phyloP scores from a whole-genome alignment of 1,140 invertebrate genomes.

The Lanistes nyassanus region DNA sequence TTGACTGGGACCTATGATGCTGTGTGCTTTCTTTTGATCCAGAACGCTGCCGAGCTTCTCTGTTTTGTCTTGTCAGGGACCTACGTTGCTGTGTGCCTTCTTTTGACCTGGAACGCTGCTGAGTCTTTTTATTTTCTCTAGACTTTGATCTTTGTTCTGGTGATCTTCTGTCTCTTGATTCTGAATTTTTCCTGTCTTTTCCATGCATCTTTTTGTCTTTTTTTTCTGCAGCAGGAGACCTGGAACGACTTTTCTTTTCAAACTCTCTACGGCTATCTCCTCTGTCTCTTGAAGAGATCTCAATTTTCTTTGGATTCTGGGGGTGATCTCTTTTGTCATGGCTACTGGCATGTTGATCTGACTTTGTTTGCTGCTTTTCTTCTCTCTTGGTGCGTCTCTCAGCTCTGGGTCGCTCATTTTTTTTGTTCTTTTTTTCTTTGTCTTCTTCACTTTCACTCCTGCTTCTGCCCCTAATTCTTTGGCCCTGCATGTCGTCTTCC shows the following conservation, averaged over 20 bases:
- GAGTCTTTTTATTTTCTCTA: neutral
- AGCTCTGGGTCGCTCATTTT: neutral
- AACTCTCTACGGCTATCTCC: neutral
- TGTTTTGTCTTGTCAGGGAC: no score
- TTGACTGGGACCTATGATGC: neutral
- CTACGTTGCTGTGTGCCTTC: neutral
- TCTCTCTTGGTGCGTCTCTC: neutral
- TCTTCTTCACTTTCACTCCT: slow-evolving; percentile 2
- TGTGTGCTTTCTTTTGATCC: neutral
- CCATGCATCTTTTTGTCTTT: neutral
- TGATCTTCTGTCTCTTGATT: neutral
- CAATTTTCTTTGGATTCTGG: no score
- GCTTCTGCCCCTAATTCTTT: neutral
- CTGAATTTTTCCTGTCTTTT: neutral
- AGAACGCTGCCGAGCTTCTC: slow-evolving; percentile 1
- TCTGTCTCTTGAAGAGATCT: slow-evolving; percentile 1
- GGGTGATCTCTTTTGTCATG: no score
- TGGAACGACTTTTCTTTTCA: neutral
- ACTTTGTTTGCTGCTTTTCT: neutral
- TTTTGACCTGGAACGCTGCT: neutral
- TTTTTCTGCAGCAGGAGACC: neutral
- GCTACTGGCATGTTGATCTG: no score
- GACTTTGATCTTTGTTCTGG: slow-evolving; percentile 14
- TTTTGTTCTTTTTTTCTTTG: slow-evolving; percentile 6
- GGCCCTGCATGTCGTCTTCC: slow-evolving; percentile 6